Conservation (phyloP, 2,797 vertebrate genomes). For the Anolis apletophallus region DNA sequence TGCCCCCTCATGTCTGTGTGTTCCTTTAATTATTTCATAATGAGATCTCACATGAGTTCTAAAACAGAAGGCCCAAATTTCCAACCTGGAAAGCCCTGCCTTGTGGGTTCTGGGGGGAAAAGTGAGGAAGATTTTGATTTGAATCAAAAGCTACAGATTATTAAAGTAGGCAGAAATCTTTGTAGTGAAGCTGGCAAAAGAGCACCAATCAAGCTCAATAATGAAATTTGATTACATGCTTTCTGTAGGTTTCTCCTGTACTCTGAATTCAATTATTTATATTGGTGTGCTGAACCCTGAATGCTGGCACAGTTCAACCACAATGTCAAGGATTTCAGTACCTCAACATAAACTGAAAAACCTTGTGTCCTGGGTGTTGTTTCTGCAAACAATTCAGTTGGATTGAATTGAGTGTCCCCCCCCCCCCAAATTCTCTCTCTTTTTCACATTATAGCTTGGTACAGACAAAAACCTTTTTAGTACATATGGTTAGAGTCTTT, state of each 20-base stretch:
- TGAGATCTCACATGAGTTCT: conserved; percentile 30
- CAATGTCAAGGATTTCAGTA: neutral
- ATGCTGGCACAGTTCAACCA: neutral
- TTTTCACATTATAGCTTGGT: neutral
- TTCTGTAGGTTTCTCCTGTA: neutral
- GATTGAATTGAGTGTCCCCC: no score
- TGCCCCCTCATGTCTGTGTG: conserved; percentile 20
- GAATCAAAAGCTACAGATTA: neutral
- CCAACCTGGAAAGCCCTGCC: neutral
- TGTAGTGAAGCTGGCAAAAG: neutral
- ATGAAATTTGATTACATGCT: neutral
- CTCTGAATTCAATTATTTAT: neutral
- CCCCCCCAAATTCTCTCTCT: neutral
- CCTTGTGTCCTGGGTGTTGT: neutral
- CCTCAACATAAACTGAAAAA: neutral
- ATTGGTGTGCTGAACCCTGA: neutral
- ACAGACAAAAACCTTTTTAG: neutral
- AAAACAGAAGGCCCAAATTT: conserved; percentile 26
- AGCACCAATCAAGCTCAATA: neutral
- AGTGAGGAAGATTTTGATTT: neutral
- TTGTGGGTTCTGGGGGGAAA: neutral
- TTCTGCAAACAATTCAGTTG: neutral
- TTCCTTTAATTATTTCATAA: conserved; percentile 45
- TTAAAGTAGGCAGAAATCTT: neutral
- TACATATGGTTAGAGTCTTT: neutral